Evolutionary conservation across 2,888 invertebrate genomes (phyloP).

Genomic region (Calameuta idolon): DNA sequence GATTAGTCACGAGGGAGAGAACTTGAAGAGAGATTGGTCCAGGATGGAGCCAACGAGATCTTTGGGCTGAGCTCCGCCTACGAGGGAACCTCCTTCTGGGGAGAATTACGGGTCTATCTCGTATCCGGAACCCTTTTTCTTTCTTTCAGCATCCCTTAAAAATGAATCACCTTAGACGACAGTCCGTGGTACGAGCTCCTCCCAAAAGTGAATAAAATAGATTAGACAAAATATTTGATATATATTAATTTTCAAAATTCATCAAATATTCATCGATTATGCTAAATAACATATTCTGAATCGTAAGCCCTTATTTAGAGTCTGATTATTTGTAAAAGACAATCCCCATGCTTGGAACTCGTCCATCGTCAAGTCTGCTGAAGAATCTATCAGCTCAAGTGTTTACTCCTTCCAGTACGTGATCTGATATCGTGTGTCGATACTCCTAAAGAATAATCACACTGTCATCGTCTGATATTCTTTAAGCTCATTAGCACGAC

Average conservation of each 20-base stretch:
- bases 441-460: background rate
- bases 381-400: background rate
- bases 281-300: background rate
- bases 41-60: constrained; percentile 37
- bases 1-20: constrained; percentile 21
- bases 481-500: background rate
- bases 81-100: background rate
- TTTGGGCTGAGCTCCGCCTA: background rate
- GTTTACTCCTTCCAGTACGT: background rate
- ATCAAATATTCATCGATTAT: background rate
- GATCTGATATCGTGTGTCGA: background rate
- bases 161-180: background rate
- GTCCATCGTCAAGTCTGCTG: background rate
- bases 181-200: background rate
- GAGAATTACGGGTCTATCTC: background rate
- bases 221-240: background rate
- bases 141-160: background rate
- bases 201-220: background rate
- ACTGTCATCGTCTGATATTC: background rate
- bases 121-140: background rate
- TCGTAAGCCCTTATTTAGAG: background rate
- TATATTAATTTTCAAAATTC: background rate
- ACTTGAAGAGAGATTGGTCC: constrained; percentile 36
- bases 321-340: background rate
- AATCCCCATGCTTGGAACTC: background rate